A percentile compares a stretch with the other conserved stretches of the same genome.
Conservation (phyloP, 2,888 invertebrate genomes). For the Lasioglossum villosulum region DNA sequence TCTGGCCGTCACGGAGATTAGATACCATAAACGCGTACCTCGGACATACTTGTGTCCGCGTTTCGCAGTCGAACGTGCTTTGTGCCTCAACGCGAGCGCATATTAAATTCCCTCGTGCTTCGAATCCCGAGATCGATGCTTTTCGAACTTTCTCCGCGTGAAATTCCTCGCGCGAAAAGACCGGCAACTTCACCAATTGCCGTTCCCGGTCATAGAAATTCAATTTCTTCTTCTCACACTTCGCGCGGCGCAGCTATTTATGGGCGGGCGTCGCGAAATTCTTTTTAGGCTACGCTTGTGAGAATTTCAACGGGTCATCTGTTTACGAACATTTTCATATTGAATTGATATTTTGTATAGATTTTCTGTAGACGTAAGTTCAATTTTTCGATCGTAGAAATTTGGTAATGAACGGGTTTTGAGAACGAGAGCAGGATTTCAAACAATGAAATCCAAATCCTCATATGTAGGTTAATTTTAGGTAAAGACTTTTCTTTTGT, state of each 20-base stretch:
- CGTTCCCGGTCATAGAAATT: not conserved
- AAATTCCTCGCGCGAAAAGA: not conserved
- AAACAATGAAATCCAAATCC: no score
- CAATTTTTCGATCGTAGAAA: no score
- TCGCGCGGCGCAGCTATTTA: not conserved
- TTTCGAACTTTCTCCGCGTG: conserved; percentile 22
- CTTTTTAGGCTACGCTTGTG: not conserved
- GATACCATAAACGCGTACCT: conserved; percentile 47
- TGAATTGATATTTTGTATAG: no score
- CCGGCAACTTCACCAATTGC: not conserved
- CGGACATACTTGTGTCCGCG: conserved; percentile 16
- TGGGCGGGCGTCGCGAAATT: not conserved
- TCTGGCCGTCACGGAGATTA: conserved; percentile 45
- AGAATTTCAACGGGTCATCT: not conserved
- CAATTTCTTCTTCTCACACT: not conserved
- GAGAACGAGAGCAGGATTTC: no score
- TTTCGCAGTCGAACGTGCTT: conserved; percentile 37
- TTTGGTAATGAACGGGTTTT: no score
- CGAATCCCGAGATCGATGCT: conserved; percentile 9
- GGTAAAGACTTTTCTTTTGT: no score
- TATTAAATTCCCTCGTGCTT: conserved; percentile 41
- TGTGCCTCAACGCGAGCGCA: conserved; percentile 1
- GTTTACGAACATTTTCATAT: not conserved
- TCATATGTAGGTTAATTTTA: no score
- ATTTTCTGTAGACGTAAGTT: no score